These are phyloP conservation scores for Esox masquinongy DNA, from an alignment of 2,797 vertebrate species.

Conservation along the genomic window DNA sequence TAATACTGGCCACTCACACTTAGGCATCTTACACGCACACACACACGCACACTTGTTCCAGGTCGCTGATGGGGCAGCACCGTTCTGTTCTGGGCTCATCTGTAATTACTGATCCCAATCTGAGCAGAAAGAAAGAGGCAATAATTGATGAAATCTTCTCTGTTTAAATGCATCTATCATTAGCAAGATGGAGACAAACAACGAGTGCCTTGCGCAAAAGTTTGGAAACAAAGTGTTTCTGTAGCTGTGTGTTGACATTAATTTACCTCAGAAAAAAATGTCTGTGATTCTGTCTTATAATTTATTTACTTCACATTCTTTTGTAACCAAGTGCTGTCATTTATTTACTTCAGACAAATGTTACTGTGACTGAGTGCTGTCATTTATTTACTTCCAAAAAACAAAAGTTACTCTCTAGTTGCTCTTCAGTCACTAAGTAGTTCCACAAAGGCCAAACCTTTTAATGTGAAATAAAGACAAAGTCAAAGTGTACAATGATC, in stretches of 20 bases:
- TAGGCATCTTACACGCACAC: neutral
- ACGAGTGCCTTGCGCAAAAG: constrained; percentile 6
- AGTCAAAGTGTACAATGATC: constrained; percentile 14
- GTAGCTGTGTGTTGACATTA: too few species aligned
- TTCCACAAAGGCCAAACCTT: constrained; percentile 1
- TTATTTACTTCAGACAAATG: neutral
- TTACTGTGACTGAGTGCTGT: constrained; percentile 11
- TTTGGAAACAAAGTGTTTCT: constrained; percentile 11
- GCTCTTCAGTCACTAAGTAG: neutral
- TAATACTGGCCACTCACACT: too few species aligned
- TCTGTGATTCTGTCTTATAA: too few species aligned
- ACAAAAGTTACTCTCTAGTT: neutral
- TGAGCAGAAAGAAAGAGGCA: constrained; percentile 45
- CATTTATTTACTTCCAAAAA: neutral
- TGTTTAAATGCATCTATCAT: constrained; percentile 39
- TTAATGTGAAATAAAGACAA: neutral
- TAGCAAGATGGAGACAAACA: constrained; percentile 28
- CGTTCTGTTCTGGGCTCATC: constrained; percentile 35
- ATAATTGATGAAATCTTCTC: constrained; percentile 46
- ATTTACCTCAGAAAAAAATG: too few species aligned
- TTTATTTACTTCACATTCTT: neutral
- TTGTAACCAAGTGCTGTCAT: neutral
- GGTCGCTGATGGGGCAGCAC: constrained; percentile 34
- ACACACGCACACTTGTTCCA: constrained; percentile 28
- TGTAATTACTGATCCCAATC: constrained; percentile 58